phyloP scores from a whole-genome alignment of 2,113 vertebrate species.

The Drymodes brunneopygia region DNA sequence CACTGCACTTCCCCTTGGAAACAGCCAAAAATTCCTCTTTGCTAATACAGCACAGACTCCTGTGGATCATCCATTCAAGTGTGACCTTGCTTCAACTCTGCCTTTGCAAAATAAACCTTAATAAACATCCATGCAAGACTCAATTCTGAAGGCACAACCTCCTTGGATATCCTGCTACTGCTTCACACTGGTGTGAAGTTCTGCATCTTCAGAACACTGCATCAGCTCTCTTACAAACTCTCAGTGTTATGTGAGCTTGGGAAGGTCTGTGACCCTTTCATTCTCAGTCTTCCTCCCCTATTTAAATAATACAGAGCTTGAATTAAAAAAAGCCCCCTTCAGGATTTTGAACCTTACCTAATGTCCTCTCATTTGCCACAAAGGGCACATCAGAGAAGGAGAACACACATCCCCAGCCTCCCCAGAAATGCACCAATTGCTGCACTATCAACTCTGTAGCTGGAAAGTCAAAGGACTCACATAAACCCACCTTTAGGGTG shows the following conservation, averaged over 20 bases:
- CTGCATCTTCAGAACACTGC: background rate
- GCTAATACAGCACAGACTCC: background rate
- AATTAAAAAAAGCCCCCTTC: background rate
- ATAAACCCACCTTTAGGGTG: background rate
- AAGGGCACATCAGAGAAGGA: background rate
- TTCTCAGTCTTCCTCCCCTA: background rate
- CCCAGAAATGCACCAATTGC: background rate
- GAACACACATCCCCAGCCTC: background rate
- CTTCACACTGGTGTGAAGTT: background rate
- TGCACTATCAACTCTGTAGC: rapidly evolving
- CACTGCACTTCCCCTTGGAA: background rate
- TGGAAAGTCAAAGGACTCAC: background rate
- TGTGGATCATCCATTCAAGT: background rate
- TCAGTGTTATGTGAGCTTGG: background rate
- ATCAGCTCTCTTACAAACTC: background rate
- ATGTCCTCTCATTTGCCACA: background rate
- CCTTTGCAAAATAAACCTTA: background rate
- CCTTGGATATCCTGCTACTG: background rate
- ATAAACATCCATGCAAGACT: background rate
- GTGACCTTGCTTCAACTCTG: background rate
- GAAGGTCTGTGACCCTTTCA: background rate
- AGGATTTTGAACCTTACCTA: background rate
- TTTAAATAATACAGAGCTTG: background rate
- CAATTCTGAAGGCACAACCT: background rate
- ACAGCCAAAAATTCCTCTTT: background rate